phyloP scores from a whole-genome alignment of 92 coral and sea anemone genomes.

The Siderastrea siderea region DNA sequence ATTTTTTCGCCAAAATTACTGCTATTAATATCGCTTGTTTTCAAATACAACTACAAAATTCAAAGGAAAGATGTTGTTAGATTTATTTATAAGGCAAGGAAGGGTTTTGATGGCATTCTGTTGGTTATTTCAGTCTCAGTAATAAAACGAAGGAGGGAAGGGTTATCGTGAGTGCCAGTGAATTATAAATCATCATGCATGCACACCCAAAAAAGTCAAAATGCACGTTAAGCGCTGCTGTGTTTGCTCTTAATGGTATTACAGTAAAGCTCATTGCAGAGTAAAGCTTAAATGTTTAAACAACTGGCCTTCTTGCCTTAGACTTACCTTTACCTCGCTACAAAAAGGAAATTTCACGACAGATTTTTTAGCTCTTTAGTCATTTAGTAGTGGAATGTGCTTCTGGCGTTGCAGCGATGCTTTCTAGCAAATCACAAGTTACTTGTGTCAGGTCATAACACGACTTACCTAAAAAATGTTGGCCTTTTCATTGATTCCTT shows the following conservation, averaged over 20 bases:
- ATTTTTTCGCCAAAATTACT: neutral
- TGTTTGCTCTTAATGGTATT: neutral
- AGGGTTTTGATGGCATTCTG: neutral
- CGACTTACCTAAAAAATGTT: slow-evolving; percentile 14
- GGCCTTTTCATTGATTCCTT: neutral
- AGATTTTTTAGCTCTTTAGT: neutral
- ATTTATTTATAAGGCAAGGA: neutral
- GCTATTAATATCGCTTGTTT: neutral
- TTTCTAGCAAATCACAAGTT: neutral
- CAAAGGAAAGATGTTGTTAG: neutral
- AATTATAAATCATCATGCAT: too few species aligned
- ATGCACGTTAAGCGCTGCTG: neutral
- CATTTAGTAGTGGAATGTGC: neutral
- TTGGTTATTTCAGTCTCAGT: too few species aligned
- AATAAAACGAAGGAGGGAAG: too few species aligned
- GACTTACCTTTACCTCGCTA: neutral
- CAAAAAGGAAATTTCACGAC: neutral
- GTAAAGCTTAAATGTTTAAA: neutral
- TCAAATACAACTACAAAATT: neutral
- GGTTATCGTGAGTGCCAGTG: neutral
- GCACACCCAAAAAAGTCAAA: too few species aligned
- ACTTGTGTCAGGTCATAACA: neutral
- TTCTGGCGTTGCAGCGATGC: neutral
- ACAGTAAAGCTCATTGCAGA: neutral
- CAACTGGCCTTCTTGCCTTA: neutral